Base-by-base conservation (phyloP, 2,797 vertebrate genomes). In the Poeciliopsis turneri region DNA sequence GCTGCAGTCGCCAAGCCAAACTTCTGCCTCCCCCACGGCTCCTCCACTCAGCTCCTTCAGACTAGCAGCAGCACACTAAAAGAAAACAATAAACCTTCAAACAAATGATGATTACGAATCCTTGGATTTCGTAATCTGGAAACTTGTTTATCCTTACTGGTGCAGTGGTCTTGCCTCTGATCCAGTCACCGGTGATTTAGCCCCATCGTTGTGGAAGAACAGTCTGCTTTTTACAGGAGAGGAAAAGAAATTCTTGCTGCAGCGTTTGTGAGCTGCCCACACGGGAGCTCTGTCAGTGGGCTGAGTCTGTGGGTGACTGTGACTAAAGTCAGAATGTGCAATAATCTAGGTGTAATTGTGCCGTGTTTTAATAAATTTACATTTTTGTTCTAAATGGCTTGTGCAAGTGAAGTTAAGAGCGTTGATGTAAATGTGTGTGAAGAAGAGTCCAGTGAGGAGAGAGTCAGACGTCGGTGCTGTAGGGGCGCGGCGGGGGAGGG, bases 401-500 rank as follows among this genome's bases (percentile, higher is more conserved):
- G 76, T 84, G 77, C 55, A 39, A 74, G 59, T 39, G 30, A 64
- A 74, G 53, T 39, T n/a, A 69, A n/a, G 66, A 59, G 30, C 75
- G 41, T n/a, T 13, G 53, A 15, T 28, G 2, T 69, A 18, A 61
- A 61, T 18, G 71, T 76, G 61, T 46, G 55, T 28, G 46, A 75
- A 84, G 75, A 74, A 46, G 45, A 59, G 73, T 39, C 39, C 5
- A 46, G 49, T 77, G 84, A 47, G 28, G 74, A 74, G 28, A 74
- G 68, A 89, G 85, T 97, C 95, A 99, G 90, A 98, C 98, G 8
- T 97, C 96, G 39, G 98, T 99, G 95, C 97, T 98, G 95, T 98
- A 93, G 89, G 97, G 96, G 82, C 96, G 96, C 33, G 89, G 92
- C 0, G 90, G 96, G 82, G 94, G 96, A 94, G 41, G 95, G 92